phyloP scores from a whole-genome alignment of 2,797 vertebrate genomes.

The Tachyglossus aculeatus region DNA sequence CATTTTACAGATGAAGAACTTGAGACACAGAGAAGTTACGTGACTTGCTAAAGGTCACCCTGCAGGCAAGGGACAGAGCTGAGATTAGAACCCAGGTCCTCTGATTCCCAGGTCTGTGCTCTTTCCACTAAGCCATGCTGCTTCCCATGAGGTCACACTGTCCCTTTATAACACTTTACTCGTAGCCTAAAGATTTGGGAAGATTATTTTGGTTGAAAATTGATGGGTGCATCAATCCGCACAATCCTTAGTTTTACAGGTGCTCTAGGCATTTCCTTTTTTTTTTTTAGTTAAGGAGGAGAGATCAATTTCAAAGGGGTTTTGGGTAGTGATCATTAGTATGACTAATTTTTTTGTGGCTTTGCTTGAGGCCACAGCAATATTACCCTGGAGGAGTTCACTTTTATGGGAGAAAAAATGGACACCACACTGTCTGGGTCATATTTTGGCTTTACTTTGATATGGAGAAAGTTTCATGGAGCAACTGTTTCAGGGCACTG shows the following conservation, averaged over 20 bases:
- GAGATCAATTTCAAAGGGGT: conserved; percentile 2
- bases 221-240: not conserved
- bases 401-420: conserved; percentile 27
- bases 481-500: not conserved
- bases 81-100: no score
- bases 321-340: not conserved
- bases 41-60: no score
- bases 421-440: conserved; percentile 1
- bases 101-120: no score
- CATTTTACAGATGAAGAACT: no score
- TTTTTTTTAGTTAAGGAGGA: conserved; percentile 10
- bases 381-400: conserved; percentile 27
- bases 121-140: no score
- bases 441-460: not conserved
- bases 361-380: not conserved
- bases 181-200: not conserved
- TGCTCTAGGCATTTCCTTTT: conserved; percentile 13
- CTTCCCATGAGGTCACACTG: no score
- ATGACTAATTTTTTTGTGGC: conserved; percentile 33
- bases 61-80: no score
- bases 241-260: not conserved
- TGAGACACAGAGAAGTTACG: no score
- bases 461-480: not conserved
- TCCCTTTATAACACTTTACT: no score
- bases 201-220: conserved; percentile 2